Conservation (phyloP, 1,140 invertebrate genomes). For the Drosophila littoralis region DNA sequence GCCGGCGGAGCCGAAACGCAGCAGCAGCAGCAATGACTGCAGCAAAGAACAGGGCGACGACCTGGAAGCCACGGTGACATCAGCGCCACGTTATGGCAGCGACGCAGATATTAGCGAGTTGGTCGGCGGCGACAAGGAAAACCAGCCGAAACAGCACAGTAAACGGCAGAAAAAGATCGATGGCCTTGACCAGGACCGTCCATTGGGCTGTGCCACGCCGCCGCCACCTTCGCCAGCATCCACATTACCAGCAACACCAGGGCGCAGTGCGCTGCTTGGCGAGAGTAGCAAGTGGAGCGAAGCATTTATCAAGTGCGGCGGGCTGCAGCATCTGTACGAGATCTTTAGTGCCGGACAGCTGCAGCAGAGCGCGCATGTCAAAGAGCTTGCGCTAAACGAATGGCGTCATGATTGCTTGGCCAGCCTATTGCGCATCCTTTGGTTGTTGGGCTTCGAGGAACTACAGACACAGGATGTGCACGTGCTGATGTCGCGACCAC, state of each 20-base stretch:
- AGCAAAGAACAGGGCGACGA: conserved; percentile 46
- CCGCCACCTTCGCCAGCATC: conserved; percentile 36
- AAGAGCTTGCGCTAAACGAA: conserved; percentile 89
- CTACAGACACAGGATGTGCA: conserved; percentile 87
- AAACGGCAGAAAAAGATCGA: conserved; percentile 74
- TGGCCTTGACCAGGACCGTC: conserved; percentile 51
- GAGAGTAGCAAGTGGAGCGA: conserved; percentile 87
- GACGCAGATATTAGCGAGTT: conserved; percentile 61
- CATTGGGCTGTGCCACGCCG: conserved; percentile 53
- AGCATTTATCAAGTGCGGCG: conserved; percentile 93
- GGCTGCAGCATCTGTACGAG: conserved; percentile 93
- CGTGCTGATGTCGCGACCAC: conserved; percentile 87
- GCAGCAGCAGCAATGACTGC: conserved; percentile 45
- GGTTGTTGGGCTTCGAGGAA: conserved; percentile 91
- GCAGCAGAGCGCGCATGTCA: conserved; percentile 86
- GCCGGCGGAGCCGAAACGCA: conserved; percentile 50
- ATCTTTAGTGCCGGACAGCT: conserved; percentile 94
- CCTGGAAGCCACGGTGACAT: conserved; percentile 43
- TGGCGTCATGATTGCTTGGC: conserved; percentile 98
- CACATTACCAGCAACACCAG: conserved; percentile 15
- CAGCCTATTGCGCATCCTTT: conserved; percentile 90
- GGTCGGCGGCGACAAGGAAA: conserved; percentile 67
- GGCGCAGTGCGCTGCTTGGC: conserved; percentile 22
- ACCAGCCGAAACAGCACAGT: conserved; percentile 70
- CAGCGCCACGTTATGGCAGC: conserved; percentile 44